These are phyloP conservation scores for Aphelinus atriplicis DNA, from an alignment of 1,140 invertebrate species.

Conservation along the genomic window DNA sequence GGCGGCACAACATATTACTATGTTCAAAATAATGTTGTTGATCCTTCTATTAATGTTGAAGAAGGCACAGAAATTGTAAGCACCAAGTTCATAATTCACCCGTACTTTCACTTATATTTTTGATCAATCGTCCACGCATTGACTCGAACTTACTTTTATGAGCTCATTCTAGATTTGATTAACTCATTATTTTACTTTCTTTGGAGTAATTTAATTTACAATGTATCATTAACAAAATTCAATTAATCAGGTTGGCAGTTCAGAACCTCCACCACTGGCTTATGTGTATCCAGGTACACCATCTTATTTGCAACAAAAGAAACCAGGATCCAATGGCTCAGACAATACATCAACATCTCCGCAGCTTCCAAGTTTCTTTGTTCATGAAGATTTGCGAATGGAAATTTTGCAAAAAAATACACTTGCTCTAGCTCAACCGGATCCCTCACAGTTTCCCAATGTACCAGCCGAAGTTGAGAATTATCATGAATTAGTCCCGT, in stretches of 20 bases:
- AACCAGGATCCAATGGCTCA: constrained; percentile 58
- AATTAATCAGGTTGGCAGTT: constrained; percentile 50
- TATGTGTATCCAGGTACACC: constrained; percentile 77
- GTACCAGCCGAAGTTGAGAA: constrained; percentile 88
- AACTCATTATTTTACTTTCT: not conserved
- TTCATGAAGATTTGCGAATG: constrained; percentile 78
- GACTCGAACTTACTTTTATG: too few species aligned
- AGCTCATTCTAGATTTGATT: not conserved
- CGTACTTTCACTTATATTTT: too few species aligned
- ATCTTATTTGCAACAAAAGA: constrained; percentile 68
- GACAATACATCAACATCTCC: constrained; percentile 67
- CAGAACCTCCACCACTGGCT: constrained; percentile 53
- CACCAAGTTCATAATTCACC: not conserved
- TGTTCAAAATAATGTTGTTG: constrained; percentile 63
- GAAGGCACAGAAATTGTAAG: constrained; percentile 56
- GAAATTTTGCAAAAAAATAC: constrained; percentile 83
- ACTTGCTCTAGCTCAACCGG: constrained; percentile 76
- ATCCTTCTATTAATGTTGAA: constrained; percentile 48
- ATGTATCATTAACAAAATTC: not conserved
- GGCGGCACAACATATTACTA: constrained; percentile 96
- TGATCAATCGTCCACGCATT: too few species aligned
- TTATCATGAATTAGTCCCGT: constrained; percentile 87
- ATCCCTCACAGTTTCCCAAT: constrained; percentile 75
- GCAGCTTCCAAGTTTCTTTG: constrained; percentile 71
- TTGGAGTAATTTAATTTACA: too few species aligned